Evolutionary conservation across 2,113 vertebrate genomes (phyloP).

Genomic region (Seriola rivoliana): DNA sequence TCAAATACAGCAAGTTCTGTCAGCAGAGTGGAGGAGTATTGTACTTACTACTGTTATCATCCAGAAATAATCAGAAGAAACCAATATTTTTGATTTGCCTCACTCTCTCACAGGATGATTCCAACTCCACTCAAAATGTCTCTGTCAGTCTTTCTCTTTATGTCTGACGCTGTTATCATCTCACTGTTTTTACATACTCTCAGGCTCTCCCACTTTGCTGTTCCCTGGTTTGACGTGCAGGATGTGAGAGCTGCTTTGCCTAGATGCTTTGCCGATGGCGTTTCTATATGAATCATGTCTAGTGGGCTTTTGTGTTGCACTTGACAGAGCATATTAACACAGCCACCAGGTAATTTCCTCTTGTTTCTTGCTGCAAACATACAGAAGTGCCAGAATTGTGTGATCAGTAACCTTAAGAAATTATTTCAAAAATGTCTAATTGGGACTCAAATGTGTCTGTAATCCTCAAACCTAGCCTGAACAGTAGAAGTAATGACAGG

Average conservation of each 20-base stretch:
- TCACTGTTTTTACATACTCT: conserved; percentile 4
- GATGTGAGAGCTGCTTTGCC: background rate
- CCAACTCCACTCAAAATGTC: conserved; percentile 2
- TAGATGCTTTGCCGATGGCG: background rate
- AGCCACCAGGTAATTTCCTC: conserved; percentile 19
- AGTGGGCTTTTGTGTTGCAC: conserved; percentile 1
- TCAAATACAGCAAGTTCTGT: conserved; percentile 43
- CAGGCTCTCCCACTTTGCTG: background rate
- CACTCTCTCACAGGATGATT: conserved; percentile 12
- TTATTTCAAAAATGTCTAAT: conserved; percentile 25
- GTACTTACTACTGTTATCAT: conserved; percentile 34
- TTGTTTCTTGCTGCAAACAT: conserved; percentile 23
- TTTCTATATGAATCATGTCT: conserved; percentile 21
- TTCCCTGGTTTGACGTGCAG: background rate
- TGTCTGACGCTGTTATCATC: conserved; percentile 1
- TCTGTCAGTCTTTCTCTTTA: background rate
- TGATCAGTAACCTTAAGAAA: conserved; percentile 22
- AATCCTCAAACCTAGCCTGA: background rate
- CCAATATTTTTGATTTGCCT: conserved; percentile 7
- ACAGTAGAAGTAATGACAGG: background rate
- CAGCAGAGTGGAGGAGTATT: conserved; percentile 26
- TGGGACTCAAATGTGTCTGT: conserved; percentile 8
- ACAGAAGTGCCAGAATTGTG: background rate
- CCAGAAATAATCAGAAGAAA: conserved; percentile 42
- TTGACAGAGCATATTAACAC: conserved; percentile 34